A percentile compares a stretch with the other conserved stretches of the same genome.
These are phyloP conservation scores for Potamilus streckersoni DNA, from an alignment of 1,140 invertebrate genomes.

Conservation along the genomic window DNA sequence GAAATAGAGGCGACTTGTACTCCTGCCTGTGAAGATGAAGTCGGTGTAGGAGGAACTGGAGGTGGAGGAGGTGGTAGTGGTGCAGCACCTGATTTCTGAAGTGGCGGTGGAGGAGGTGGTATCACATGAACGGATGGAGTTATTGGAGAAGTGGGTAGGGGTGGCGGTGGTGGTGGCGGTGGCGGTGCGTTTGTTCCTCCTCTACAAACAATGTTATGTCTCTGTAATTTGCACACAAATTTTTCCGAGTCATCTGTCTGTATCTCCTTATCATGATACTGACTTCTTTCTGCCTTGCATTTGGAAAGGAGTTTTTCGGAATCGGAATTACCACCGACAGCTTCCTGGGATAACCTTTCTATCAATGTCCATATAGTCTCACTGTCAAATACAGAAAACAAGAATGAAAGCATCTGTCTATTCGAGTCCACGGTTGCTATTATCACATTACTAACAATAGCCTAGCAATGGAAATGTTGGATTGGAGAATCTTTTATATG, in stretches of 20 bases:
- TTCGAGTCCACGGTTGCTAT: no score
- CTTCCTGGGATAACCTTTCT: slow-evolving; percentile 49
- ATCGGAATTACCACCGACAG: slow-evolving; percentile 21
- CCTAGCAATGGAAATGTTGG: no score
- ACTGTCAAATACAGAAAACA: slow-evolving; percentile 33
- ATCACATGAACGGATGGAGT: slow-evolving; percentile 34
- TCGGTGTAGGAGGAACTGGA: slow-evolving; percentile 21
- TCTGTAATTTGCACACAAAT: background rate
- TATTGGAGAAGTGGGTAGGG: slow-evolving; percentile 68
- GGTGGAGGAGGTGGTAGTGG: slow-evolving; percentile 53
- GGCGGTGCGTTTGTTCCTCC: background rate
- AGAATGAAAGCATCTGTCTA: background rate
- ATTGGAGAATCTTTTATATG: no score
- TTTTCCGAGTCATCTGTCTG: slow-evolving; percentile 42
- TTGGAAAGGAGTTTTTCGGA: slow-evolving; percentile 24
- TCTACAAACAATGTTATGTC: background rate
- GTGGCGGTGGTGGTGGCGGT: slow-evolving; percentile 21
- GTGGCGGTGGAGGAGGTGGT: slow-evolving; percentile 35
- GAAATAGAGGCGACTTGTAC: slow-evolving; percentile 11
- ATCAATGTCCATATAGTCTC: slow-evolving; percentile 53
- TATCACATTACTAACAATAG: background rate
- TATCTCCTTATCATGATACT: slow-evolving; percentile 39
- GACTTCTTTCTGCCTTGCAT: slow-evolving; percentile 14
- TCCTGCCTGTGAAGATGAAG: slow-evolving; percentile 35
- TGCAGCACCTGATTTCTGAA: slow-evolving; percentile 8